Percentiles rank a stretch among this genome's conserved stretches.
phyloP scores from a whole-genome alignment of 2,797 vertebrate species.

The Chiloscyllium punctatum region DNA sequence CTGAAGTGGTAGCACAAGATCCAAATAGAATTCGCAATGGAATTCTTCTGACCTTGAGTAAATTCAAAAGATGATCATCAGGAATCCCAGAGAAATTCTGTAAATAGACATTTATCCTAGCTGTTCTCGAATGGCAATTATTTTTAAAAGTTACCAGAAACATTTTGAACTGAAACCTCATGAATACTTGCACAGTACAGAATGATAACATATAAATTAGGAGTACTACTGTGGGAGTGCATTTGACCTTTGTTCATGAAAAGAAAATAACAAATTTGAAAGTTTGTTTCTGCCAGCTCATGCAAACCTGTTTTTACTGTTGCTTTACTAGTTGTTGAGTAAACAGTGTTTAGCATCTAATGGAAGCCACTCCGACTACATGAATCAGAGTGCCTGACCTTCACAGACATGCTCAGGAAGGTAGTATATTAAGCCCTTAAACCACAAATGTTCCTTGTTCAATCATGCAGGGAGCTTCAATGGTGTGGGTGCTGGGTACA shows the following conservation, averaged over 20 bases:
- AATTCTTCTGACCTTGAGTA: background rate
- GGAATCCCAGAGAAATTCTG: background rate
- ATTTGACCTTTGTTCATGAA: background rate
- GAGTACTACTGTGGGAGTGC: background rate
- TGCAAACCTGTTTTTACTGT: constrained; percentile 29
- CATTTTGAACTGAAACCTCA: background rate
- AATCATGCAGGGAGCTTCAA: background rate
- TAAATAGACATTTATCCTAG: background rate
- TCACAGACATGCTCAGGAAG: background rate
- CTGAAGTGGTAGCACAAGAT: background rate
- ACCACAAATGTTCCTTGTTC: constrained; percentile 35
- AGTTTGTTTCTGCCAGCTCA: constrained; percentile 23
- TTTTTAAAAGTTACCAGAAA: background rate
- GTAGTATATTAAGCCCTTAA: constrained; percentile 27
- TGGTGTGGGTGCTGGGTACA: background rate
- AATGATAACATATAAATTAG: background rate
- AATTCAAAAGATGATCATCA: background rate
- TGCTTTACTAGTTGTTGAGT: constrained; percentile 11
- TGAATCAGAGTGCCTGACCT: constrained; percentile 18
- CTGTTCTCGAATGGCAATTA: background rate
- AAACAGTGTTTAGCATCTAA: constrained; percentile 20
- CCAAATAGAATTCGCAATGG: background rate
- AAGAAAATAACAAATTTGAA: background rate
- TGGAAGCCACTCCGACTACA: background rate
- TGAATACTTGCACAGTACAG: background rate